Evolutionary conservation across 1,140 invertebrate genomes (phyloP).

Genomic region (Mesaphorura yosii): DNA sequence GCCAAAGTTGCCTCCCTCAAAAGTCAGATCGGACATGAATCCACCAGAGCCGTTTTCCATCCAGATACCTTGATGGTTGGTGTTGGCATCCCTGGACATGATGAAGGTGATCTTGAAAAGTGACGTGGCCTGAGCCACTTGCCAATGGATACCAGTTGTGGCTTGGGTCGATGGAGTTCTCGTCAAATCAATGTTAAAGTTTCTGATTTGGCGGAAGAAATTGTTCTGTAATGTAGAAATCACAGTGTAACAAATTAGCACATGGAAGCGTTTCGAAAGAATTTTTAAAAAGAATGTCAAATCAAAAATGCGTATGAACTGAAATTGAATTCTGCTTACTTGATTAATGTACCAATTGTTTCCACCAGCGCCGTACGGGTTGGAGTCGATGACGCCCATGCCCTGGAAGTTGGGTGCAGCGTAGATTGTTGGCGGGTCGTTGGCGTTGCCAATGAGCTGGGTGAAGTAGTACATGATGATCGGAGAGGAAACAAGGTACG

Average conservation of each 20-base stretch:
- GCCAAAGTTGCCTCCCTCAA: slow-evolving; percentile 26
- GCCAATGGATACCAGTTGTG: slow-evolving; percentile 28
- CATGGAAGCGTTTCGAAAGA: too few relatives aligned
- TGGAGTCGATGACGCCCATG: slow-evolving; percentile 24
- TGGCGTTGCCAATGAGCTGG: slow-evolving; percentile 25
- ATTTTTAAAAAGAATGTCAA: neutral
- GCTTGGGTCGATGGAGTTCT: slow-evolving; percentile 5
- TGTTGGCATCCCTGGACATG: slow-evolving; percentile 13
- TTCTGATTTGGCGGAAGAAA: slow-evolving; percentile 28
- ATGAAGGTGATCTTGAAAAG: slow-evolving; percentile 24
- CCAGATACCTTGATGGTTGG: slow-evolving; percentile 25
- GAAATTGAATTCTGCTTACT: neutral
- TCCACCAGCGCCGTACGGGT: slow-evolving; percentile 19
- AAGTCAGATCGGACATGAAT: slow-evolving; percentile 26
- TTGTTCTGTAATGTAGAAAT: too few relatives aligned
- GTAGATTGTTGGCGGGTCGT: slow-evolving; percentile 16
- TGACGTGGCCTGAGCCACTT: slow-evolving; percentile 28
- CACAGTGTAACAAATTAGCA: too few relatives aligned
- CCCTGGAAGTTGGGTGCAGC: slow-evolving; percentile 16
- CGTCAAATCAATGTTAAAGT: slow-evolving; percentile 24
- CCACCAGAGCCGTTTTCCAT: slow-evolving; percentile 31
- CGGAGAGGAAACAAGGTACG: slow-evolving; percentile 22
- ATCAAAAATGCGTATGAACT: neutral
- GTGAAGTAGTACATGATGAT: slow-evolving; percentile 30
- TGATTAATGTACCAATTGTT: slow-evolving; percentile 23